phyloP scores from a whole-genome alignment of 2,113 vertebrate species.

The Machaerirhynchus nigripectus region DNA sequence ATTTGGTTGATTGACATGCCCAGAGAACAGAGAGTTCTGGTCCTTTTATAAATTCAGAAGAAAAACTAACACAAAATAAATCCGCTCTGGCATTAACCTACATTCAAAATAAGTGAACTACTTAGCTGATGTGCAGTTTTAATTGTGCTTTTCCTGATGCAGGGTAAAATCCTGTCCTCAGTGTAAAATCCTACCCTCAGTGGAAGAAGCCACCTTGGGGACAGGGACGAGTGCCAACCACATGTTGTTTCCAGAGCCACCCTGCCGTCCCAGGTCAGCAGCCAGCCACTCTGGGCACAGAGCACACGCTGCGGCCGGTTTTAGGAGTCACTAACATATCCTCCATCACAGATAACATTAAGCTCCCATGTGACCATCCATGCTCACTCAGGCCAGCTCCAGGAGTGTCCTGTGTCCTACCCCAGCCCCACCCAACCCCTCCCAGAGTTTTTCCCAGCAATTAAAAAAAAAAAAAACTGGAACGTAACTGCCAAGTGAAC shows the following conservation, averaged over 20 bases:
- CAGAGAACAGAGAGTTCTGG: neutral
- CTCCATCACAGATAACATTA: neutral
- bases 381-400: neutral
- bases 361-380: neutral
- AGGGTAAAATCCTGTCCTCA: neutral
- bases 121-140: neutral
- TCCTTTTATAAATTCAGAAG: neutral
- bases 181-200: neutral
- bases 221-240: neutral
- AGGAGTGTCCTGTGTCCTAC: neutral
- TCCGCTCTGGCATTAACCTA: neutral
- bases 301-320: neutral
- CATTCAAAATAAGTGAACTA: neutral
- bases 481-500: neutral
- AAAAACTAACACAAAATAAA: neutral
- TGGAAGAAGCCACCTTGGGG: neutral
- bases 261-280: neutral
- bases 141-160: neutral
- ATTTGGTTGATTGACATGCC: neutral
- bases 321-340: neutral
- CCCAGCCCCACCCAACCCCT: neutral
- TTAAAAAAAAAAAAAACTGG: rapidly evolving
- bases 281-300: neutral
- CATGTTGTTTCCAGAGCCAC: neutral
- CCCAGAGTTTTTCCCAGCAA: neutral